Conservation (phyloP, 1,140 invertebrate genomes). For the Thaumetopoea pityocampa region DNA sequence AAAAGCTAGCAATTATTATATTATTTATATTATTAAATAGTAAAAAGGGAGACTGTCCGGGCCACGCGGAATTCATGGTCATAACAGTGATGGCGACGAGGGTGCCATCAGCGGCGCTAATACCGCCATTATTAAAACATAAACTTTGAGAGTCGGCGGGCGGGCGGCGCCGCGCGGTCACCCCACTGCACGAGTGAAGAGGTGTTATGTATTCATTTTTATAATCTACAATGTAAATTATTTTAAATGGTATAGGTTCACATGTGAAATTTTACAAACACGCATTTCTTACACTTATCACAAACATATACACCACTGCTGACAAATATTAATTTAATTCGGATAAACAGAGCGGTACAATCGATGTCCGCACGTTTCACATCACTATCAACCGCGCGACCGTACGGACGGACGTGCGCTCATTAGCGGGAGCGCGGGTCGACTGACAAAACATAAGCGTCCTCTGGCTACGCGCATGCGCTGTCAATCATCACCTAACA, state of each 20-base stretch:
- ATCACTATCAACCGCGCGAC: conserved; percentile 26
- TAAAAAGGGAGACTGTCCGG: conserved; percentile 5
- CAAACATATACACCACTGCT: neutral
- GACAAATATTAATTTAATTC: neutral
- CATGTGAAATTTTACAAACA: no score
- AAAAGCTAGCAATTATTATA: no score
- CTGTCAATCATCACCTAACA: neutral
- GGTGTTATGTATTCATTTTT: no score
- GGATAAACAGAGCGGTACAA: conserved; percentile 1
- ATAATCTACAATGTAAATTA: no score
- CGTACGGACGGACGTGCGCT: conserved; percentile 20
- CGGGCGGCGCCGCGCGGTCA: neutral
- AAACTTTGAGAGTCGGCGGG: conserved; percentile 24
- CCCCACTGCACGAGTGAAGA: neutral
- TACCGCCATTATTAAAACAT: conserved; percentile 47
- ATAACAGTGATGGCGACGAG: conserved; percentile 4
- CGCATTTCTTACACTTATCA: no score
- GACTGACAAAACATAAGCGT: conserved; percentile 37
- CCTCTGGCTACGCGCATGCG: conserved; percentile 28
- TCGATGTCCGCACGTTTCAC: conserved; percentile 26
- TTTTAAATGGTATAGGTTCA: no score
- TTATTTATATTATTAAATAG: no score
- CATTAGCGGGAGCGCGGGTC: conserved; percentile 30
- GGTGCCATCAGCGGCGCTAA: conserved; percentile 28
- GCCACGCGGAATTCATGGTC: neutral